Evolutionary conservation across 2,113 vertebrate species (phyloP).

Genomic region (Phyllopteryx taeniolatus): DNA sequence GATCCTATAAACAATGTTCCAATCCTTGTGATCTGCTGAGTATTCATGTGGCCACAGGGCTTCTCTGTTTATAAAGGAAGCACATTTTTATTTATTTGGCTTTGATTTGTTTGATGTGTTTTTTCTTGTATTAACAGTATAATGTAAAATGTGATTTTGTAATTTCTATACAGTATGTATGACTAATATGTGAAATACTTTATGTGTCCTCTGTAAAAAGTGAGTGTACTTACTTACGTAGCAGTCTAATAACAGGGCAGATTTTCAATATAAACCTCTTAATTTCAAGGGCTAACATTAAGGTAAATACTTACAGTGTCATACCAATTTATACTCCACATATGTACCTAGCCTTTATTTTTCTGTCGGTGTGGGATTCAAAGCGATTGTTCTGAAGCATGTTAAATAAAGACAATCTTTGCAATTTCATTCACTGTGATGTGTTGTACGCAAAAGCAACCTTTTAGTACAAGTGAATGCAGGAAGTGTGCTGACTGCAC

Average conservation of each 20-base stretch:
- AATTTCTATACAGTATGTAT: neutral
- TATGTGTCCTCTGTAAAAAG: no score
- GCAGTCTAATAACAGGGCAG: no score
- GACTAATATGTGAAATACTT: no score
- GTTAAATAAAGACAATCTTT: neutral
- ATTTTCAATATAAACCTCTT: neutral
- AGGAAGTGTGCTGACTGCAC: constrained; percentile 47
- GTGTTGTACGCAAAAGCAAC: constrained; percentile 45
- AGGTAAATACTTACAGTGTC: neutral
- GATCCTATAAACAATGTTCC: constrained; percentile 66
- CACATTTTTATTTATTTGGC: neutral
- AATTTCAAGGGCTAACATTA: neutral
- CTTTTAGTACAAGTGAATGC: constrained; percentile 39
- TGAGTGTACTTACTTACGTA: no score
- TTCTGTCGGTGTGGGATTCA: no score
- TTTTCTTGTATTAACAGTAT: neutral
- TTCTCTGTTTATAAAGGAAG: constrained; percentile 22
- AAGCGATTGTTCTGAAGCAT: neutral
- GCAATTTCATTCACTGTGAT: constrained; percentile 30
- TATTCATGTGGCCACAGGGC: constrained; percentile 36
- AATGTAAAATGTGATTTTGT: neutral
- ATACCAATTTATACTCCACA: neutral
- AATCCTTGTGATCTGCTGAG: constrained; percentile 53
- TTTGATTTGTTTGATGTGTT: neutral
- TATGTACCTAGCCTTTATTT: neutral